These are phyloP conservation scores for Aspidoscelis tigris DNA, from an alignment of 2,113 vertebrate genomes.

Conservation along the genomic window DNA sequence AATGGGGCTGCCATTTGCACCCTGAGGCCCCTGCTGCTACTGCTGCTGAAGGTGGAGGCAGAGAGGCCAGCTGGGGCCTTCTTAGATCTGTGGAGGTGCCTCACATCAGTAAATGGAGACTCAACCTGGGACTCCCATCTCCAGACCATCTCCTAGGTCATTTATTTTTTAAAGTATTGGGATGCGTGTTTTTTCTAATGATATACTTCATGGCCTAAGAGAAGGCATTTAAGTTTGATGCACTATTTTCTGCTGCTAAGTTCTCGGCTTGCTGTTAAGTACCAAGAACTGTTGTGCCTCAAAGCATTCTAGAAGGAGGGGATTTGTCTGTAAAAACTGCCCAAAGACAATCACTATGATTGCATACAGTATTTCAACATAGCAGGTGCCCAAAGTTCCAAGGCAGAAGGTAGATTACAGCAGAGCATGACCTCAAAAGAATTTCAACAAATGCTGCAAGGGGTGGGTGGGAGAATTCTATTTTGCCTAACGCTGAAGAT, in stretches of 20 bases:
- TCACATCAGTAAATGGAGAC: no score
- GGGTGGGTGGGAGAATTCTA: background rate
- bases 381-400: slow-evolving; percentile 7
- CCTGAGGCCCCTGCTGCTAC: no score
- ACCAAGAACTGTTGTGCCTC: slow-evolving; percentile 25
- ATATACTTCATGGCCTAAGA: background rate
- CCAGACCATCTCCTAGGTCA: background rate
- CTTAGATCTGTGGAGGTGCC: no score
- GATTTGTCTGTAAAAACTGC: slow-evolving; percentile 23
- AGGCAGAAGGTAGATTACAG: background rate
- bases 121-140: background rate
- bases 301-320: slow-evolving; percentile 13
- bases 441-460: background rate
- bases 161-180: background rate
- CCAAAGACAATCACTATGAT: slow-evolving; percentile 26
- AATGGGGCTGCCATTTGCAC: no score
- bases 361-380: background rate
- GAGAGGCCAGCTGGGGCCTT: no score
- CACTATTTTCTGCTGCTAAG: slow-evolving; percentile 22
- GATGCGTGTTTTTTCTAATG: slow-evolving; percentile 32
- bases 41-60: no score
- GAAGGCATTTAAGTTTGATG: slow-evolving; percentile 11
- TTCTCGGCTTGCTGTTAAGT: background rate
- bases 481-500: background rate
- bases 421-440: background rate